Conservation (phyloP, 92 coral and sea anemone species). For the Palythoa heliodiscus region DNA sequence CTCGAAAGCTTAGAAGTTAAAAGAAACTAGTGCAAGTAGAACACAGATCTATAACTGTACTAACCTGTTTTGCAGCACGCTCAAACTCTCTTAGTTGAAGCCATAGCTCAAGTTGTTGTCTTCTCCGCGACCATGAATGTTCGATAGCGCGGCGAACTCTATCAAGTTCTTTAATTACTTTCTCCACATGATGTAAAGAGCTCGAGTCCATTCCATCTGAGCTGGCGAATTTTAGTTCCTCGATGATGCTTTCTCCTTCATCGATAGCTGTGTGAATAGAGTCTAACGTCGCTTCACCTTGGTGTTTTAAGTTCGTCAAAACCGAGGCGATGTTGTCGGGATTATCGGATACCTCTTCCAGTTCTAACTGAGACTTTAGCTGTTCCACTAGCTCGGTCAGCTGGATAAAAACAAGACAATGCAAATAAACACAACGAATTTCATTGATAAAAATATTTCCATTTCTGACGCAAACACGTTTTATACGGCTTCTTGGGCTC, state of each 20-base stretch:
- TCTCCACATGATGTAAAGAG: slow-evolving; percentile 95
- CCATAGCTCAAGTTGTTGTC: slow-evolving; percentile 97
- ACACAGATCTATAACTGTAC: slow-evolving; percentile 18
- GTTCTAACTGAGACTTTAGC: slow-evolving; percentile 88
- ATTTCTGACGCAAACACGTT: slow-evolving; percentile 10
- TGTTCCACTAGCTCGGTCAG: slow-evolving; percentile 92
- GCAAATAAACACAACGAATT: background rate
- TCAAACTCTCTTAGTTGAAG: slow-evolving; percentile 95
- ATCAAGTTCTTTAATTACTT: slow-evolving; percentile 94
- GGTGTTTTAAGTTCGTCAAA: slow-evolving; percentile 87
- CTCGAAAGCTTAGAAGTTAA: slow-evolving; percentile 48
- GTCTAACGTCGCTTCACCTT: slow-evolving; percentile 94
- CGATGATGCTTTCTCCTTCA: slow-evolving; percentile 94
- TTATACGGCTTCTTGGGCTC: background rate
- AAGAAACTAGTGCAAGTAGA: slow-evolving; percentile 7
- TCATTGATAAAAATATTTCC: background rate
- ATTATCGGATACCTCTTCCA: slow-evolving; percentile 97
- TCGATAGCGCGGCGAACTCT: slow-evolving; percentile 89
- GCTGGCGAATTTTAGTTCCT: slow-evolving; percentile 87
- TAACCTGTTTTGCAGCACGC: slow-evolving; percentile 94
- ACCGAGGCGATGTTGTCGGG: slow-evolving; percentile 98
- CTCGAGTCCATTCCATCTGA: slow-evolving; percentile 88
- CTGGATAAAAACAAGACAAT: slow-evolving; percentile 65
- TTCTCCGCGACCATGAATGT: slow-evolving; percentile 93
- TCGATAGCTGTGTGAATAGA: slow-evolving; percentile 93